phyloP scores from a whole-genome alignment of 1,140 invertebrate genomes.

The Philopotamus ludificatus region DNA sequence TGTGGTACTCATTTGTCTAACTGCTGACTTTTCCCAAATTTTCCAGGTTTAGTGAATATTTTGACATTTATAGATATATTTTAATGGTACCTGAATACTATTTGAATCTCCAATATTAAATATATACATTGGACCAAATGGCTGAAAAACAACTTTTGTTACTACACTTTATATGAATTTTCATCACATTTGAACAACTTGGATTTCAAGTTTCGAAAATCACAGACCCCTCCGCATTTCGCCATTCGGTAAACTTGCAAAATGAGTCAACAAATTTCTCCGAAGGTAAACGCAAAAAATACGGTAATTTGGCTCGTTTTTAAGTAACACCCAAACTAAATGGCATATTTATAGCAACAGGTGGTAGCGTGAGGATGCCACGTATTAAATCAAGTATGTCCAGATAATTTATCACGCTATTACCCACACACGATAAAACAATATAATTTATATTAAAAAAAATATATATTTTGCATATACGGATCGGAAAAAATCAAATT shows the following conservation, averaged over 20 bases:
- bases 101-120: no score
- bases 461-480: neutral
- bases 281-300: neutral
- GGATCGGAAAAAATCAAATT: neutral
- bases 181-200: no score
- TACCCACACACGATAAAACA: slow-evolving; percentile 34
- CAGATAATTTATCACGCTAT: slow-evolving; percentile 36
- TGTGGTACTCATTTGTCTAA: no score
- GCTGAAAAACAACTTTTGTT: no score
- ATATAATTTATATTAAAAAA: slow-evolving; percentile 23
- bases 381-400: slow-evolving; percentile 35
- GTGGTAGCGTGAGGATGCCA: slow-evolving; percentile 30
- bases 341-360: slow-evolving; percentile 34
- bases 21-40: no score
- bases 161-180: no score
- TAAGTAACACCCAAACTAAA: slow-evolving; percentile 5
- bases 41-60: no score
- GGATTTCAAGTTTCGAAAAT: no score
- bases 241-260: neutral
- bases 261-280: neutral
- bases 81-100: no score
- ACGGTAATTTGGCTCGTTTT: slow-evolving; percentile 8
- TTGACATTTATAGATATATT: no score
- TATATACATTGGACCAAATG: no score
- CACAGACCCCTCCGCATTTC: neutral